Evolutionary conservation across 2,797 vertebrate genomes (phyloP).

Genomic region (Poecilia velifera): DNA sequence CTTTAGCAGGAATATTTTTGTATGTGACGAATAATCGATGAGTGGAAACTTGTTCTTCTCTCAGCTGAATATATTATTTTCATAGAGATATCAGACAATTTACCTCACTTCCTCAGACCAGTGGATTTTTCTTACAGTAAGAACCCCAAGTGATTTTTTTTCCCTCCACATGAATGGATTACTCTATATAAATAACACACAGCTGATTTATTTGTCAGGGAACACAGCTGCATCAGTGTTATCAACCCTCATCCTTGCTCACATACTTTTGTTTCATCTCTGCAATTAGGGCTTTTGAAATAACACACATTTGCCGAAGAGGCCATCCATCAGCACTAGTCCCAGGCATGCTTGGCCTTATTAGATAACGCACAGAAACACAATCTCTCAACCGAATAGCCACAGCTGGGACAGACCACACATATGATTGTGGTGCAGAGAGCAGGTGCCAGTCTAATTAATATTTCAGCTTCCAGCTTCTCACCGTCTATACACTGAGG

Average conservation of each 20-base stretch:
- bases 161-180: conserved; percentile 31
- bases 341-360: conserved; percentile 27
- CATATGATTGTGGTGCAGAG: conserved; percentile 39
- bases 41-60: conserved; percentile 27
- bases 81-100: conserved; percentile 17
- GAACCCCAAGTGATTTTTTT: conserved; percentile 33
- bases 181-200: conserved; percentile 37
- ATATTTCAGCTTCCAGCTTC: conserved; percentile 59
- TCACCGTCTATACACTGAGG: conserved; percentile 45
- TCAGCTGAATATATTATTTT: background rate
- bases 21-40: conserved; percentile 34
- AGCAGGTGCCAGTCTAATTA: conserved; percentile 49
- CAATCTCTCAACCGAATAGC: conserved; percentile 33
- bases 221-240: conserved; percentile 33
- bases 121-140: conserved; percentile 36
- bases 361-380: conserved; percentile 42
- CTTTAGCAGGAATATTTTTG: conserved; percentile 20
- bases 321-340: conserved; percentile 32
- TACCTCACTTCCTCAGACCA: background rate
- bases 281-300: conserved; percentile 54
- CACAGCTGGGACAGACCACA: conserved; percentile 49
- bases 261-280: conserved; percentile 21
- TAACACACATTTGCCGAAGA: conserved; percentile 30
- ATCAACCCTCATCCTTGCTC: conserved; percentile 31
- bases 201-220: conserved; percentile 23